These are phyloP conservation scores for Sylvia borin DNA, from an alignment of 2,797 vertebrate genomes.

Conservation along the genomic window DNA sequence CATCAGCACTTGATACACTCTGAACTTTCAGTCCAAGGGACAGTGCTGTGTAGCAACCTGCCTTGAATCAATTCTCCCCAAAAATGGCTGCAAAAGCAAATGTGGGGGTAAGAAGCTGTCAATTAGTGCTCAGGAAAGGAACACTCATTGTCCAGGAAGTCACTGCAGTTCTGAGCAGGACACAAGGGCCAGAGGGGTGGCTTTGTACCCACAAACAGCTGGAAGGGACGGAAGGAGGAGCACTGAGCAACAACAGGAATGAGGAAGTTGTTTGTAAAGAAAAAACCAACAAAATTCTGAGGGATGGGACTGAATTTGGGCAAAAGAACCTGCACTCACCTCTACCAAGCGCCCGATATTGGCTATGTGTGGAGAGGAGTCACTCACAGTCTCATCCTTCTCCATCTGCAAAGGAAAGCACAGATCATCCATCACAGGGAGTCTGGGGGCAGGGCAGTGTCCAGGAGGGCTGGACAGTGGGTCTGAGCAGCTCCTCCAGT, in stretches of 20 bases:
- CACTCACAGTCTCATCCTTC: constrained; percentile 95
- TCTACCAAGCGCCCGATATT: constrained; percentile 98
- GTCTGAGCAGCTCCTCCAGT: background rate
- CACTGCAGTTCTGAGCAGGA: background rate
- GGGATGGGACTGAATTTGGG: rapidly evolving
- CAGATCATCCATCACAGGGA: background rate
- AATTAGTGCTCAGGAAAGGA: background rate
- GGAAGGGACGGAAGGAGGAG: background rate
- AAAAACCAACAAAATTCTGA: background rate
- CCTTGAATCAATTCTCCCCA: background rate
- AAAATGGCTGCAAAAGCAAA: background rate
- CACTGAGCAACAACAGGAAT: background rate
- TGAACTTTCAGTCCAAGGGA: background rate
- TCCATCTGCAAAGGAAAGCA: constrained; percentile 85
- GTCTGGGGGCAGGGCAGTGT: rapidly evolving
- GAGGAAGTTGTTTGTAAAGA: background rate
- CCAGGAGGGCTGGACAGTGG: background rate
- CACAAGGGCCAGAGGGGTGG: background rate
- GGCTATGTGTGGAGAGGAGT: constrained; percentile 96
- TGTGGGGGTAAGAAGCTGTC: rapidly evolving
- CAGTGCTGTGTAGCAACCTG: background rate
- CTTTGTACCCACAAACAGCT: background rate
- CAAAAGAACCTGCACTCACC: constrained; percentile 75
- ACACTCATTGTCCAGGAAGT: too few relatives aligned
- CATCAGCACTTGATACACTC: background rate